Evolutionary conservation across 2,113 vertebrate genomes (phyloP).

Genomic region (Danio rerio): GRCz12tu NC_133192.1:8543001-8543500

Average conservation of each 20-base stretch:
- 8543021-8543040: too few species aligned
- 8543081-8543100: too few species aligned
- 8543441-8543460: too few species aligned
- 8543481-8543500: too few species aligned
- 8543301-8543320: constrained; percentile 87
- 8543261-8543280: constrained; percentile 86
- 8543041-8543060: too few species aligned
- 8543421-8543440: too few species aligned
- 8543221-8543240: constrained; percentile 92
- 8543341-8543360: constrained; percentile 91
- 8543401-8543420: too few species aligned
- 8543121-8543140: neutral
- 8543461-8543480: too few species aligned
- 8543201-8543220: constrained; percentile 96
- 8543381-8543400: too few species aligned
- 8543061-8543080: too few species aligned
- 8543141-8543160: neutral
- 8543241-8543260: constrained; percentile 91
- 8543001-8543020: too few species aligned
- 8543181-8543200: constrained; percentile 95
- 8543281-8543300: constrained; percentile 96
- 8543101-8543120: neutral
- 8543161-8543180: constrained; percentile 65
- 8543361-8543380: neutral
- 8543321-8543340: constrained; percentile 92